phyloP scores from a whole-genome alignment of 2,888 invertebrate genomes.

The Octonoba sinensis region DNA sequence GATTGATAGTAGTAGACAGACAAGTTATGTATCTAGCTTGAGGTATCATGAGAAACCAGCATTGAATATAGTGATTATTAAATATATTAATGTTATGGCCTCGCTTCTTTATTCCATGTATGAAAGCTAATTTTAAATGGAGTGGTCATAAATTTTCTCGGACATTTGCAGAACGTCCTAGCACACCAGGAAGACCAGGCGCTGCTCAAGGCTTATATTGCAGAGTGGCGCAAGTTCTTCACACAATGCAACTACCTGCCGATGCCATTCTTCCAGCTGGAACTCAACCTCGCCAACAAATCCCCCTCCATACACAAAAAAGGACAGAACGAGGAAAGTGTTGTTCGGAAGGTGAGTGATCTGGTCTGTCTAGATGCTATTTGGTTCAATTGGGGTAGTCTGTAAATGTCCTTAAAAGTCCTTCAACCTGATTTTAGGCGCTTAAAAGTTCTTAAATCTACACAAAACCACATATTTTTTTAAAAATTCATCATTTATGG shows the following conservation, averaged over 20 bases:
- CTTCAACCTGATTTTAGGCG: neutral
- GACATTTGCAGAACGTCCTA: slow-evolving; percentile 78
- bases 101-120: too few relatives aligned
- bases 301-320: slow-evolving; percentile 74
- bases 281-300: slow-evolving; percentile 85
- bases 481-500: too few relatives aligned
- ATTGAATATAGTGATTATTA: too few relatives aligned
- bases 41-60: too few relatives aligned
- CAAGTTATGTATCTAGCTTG: too few relatives aligned
- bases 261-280: slow-evolving; percentile 93
- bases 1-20: too few relatives aligned
- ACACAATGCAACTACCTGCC: slow-evolving; percentile 97
- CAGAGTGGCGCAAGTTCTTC: slow-evolving; percentile 98
- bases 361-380: neutral
- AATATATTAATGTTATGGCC: too few relatives aligned
- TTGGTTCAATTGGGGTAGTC: neutral
- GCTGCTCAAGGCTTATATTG: slow-evolving; percentile 93
- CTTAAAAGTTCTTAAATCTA: too few relatives aligned
- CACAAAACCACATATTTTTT: too few relatives aligned
- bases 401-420: neutral
- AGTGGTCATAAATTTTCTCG: too few relatives aligned
- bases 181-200: slow-evolving; percentile 95
- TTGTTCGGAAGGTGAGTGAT: slow-evolving; percentile 80
- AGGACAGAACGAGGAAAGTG: slow-evolving; percentile 84
- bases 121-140: neutral